Evolutionary conservation across 2,888 invertebrate species (phyloP), one percentile per base, ranked within the genome.

Genomic region (Heliconius erato): DNA sequence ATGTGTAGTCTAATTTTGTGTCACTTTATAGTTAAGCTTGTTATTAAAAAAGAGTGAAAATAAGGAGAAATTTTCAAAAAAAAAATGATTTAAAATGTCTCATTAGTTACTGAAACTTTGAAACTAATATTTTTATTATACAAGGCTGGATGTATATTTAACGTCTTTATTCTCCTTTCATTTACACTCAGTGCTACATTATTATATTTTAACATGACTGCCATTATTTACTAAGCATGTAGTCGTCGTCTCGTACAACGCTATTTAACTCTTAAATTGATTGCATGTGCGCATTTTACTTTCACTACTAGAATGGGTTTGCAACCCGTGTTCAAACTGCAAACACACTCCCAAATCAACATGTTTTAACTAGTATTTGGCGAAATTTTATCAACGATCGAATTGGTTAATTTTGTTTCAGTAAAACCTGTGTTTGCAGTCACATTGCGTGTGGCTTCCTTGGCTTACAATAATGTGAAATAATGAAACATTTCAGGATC

Each of bases 401-500:
- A 76, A 19, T 26, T 76, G 44, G 72, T 59, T n/a, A n/a, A 68
- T 49, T 44, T 68, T 26, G 63, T 74, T 67, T 12, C 63, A 79
- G 67, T 69, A 59, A 67, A 54, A 35, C 26, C 35, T 40, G 79
- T 95, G 94, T 95, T 95, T 94, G 95, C 95, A 94, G 94, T 91
- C 90, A 82, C 88, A 79, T 87, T 88, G 91, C 90, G 93, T 94
- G 95, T 95, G 95, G 95, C 94, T 71, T 0, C 0, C 11, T 0
- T 0, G 0, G 80, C 4, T n/a, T 5, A 5, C 14, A 11, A 14
- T 79, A 82, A 90, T 83, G 88, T 72, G 5, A 23, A 1, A 0
- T 0, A 23, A n/a, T n/a, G 7, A 84, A 85, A 86, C 69, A 80
- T 95, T 95, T 19, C 96, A 98, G 98, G 90, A 94, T 98, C 92